Conservation (phyloP, 2,797 vertebrate genomes). For the Eremophila alpestris region DNA sequence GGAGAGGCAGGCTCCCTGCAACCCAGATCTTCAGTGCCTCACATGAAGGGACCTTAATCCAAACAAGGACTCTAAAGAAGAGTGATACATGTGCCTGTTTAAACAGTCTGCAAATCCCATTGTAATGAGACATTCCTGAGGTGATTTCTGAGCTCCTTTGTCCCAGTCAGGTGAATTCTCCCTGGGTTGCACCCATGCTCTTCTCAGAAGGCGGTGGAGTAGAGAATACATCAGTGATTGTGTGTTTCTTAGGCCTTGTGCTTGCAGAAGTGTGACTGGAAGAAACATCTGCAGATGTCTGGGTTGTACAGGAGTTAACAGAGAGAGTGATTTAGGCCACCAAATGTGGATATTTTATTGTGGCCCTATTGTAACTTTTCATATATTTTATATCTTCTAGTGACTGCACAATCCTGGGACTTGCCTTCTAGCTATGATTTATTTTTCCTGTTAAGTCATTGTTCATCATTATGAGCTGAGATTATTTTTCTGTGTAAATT, state of each 20-base stretch:
- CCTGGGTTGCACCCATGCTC: neutral
- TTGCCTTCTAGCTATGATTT: constrained; percentile 55
- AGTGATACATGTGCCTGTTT: neutral
- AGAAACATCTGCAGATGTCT: neutral
- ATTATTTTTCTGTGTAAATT: constrained; percentile 54
- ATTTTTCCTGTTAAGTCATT: constrained; percentile 60
- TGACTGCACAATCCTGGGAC: constrained; percentile 17
- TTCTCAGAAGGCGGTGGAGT: rapidly evolving
- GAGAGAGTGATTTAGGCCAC: neutral
- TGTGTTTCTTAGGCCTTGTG: neutral
- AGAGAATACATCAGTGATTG: neutral
- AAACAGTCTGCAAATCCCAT: neutral
- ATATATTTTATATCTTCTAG: constrained; percentile 46
- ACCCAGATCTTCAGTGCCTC: neutral
- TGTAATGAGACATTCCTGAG: constrained; percentile 11
- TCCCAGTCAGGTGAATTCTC: neutral
- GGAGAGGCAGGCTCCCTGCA: neutral
- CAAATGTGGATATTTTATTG: constrained; percentile 3
- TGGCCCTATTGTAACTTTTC: constrained; percentile 21
- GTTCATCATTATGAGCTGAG: constrained; percentile 50
- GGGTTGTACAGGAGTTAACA: neutral
- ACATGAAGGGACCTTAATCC: neutral
- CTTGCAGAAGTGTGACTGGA: neutral
- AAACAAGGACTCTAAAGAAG: neutral
- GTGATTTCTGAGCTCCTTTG: neutral